These are phyloP conservation scores for Cettia cetti DNA, from an alignment of 2,113 vertebrate genomes.

Conservation along the genomic window DNA sequence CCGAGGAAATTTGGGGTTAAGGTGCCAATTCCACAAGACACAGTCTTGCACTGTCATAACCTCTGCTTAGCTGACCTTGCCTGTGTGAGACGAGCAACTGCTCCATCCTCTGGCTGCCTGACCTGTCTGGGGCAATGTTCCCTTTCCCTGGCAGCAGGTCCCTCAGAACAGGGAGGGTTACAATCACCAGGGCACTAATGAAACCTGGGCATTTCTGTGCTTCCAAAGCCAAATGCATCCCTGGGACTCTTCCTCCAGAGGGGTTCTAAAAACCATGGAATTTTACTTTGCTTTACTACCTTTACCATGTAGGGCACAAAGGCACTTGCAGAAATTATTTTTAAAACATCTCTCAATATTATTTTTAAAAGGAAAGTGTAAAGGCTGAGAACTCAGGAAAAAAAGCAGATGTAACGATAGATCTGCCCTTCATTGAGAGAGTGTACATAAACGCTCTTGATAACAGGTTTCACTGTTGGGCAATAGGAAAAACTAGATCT, in stretches of 20 bases:
- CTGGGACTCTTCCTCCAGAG: neutral
- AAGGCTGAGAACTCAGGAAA: neutral
- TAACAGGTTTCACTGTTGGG: neutral
- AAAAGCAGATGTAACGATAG: neutral
- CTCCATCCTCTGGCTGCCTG: neutral
- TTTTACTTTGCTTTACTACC: neutral
- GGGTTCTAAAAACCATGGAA: neutral
- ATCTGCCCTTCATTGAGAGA: neutral
- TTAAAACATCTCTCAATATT: neutral
- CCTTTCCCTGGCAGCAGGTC: neutral
- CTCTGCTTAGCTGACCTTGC: neutral
- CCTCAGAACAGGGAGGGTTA: neutral
- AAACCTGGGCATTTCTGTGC: neutral
- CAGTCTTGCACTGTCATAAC: neutral
- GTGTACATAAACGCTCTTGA: neutral
- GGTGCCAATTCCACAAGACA: neutral
- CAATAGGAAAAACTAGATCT: neutral
- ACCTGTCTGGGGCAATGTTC: neutral
- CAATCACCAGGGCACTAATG: neutral
- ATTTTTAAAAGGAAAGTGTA: neutral
- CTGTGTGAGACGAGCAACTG: fast-evolving
- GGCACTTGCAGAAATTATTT: neutral
- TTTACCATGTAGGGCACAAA: neutral
- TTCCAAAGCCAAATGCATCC: neutral
- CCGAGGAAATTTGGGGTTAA: neutral